These are phyloP conservation scores for Drosophila nigrodunni DNA, from an alignment of 1,140 invertebrate species.

Conservation along the genomic window DNA sequence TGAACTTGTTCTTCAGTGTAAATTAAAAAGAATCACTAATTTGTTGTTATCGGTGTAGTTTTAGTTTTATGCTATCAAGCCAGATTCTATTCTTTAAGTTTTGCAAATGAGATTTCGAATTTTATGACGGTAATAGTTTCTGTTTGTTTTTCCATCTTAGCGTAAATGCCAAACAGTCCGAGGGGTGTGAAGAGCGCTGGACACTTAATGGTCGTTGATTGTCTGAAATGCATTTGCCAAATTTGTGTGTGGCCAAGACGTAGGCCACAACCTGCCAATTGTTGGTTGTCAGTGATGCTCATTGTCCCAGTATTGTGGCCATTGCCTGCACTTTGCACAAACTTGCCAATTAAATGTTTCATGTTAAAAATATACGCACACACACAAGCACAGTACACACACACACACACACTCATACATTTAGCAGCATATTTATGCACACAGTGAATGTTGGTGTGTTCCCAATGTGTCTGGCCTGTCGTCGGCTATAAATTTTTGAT, in stretches of 20 bases:
- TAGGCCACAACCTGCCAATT: slow-evolving; percentile 25
- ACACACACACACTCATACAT: background rate
- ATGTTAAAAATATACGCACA: slow-evolving; percentile 28
- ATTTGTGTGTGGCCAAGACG: slow-evolving; percentile 49
- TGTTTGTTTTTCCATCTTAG: slow-evolving; percentile 24
- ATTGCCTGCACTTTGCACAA: slow-evolving; percentile 42
- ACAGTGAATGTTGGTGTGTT: slow-evolving; percentile 10
- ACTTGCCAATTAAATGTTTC: slow-evolving; percentile 65
- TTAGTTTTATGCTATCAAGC: slow-evolving; percentile 1
- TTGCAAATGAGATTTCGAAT: slow-evolving; percentile 74
- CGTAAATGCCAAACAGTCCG: background rate
- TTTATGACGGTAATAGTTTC: slow-evolving; percentile 54
- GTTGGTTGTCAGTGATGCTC: slow-evolving; percentile 1
- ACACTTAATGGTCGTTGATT: slow-evolving; percentile 48
- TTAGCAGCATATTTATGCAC: background rate
- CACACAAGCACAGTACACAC: background rate
- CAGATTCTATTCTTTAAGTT: slow-evolving; percentile 23
- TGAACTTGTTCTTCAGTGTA: no score
- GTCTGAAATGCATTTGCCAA: slow-evolving; percentile 50
- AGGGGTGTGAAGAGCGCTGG: background rate
- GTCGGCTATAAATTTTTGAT: slow-evolving; percentile 67
- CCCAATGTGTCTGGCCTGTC: slow-evolving; percentile 48
- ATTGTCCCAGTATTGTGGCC: slow-evolving; percentile 35
- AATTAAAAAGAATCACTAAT: no score
- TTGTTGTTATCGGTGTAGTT: no score